These are phyloP conservation scores for Drosophila gaucha DNA, from an alignment of 2,888 invertebrate genomes.

Conservation along the genomic window DNA sequence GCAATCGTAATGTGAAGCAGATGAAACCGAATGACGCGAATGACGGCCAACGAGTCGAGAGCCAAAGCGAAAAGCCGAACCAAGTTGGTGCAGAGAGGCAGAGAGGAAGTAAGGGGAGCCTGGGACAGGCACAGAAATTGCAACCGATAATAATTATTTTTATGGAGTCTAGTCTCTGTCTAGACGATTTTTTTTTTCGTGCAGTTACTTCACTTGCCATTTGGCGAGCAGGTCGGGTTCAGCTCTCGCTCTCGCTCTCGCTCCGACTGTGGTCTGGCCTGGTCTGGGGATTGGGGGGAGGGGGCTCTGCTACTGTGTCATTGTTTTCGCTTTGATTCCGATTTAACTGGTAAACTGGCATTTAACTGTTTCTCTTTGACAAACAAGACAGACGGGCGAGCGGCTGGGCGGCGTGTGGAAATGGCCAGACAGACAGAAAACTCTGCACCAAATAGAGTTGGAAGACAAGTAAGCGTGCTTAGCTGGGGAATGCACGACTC, in stretches of 20 bases:
- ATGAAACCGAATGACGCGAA: slow-evolving; percentile 66
- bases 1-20: slow-evolving; percentile 69
- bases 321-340: slow-evolving; percentile 83
- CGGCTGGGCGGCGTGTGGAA: slow-evolving; percentile 15
- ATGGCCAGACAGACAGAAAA: slow-evolving; percentile 49
- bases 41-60: slow-evolving; percentile 41
- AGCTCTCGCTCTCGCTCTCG: slow-evolving; percentile 14
- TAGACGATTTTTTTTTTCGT: slow-evolving; percentile 83
- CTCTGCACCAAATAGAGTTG: slow-evolving; percentile 51
- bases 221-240: slow-evolving; percentile 63
- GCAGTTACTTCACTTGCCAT: slow-evolving; percentile 70
- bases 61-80: slow-evolving; percentile 7
- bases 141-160: slow-evolving; percentile 85
- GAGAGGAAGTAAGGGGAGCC: slow-evolving; percentile 12
- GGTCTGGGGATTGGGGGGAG: not conserved
- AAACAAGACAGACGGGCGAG: slow-evolving; percentile 75
- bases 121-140: slow-evolving; percentile 82
- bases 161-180: slow-evolving; percentile 85
- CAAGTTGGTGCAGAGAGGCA: not conserved
- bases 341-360: slow-evolving; percentile 82
- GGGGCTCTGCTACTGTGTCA: slow-evolving; percentile 74
- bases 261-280: not conserved
- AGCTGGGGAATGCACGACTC: not conserved
- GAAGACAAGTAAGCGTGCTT: slow-evolving; percentile 21
- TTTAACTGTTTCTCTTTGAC: slow-evolving; percentile 81